Base-by-base conservation (phyloP, 2,113 vertebrate genomes). In the zebrafish (Danio rerio) region DNA sequence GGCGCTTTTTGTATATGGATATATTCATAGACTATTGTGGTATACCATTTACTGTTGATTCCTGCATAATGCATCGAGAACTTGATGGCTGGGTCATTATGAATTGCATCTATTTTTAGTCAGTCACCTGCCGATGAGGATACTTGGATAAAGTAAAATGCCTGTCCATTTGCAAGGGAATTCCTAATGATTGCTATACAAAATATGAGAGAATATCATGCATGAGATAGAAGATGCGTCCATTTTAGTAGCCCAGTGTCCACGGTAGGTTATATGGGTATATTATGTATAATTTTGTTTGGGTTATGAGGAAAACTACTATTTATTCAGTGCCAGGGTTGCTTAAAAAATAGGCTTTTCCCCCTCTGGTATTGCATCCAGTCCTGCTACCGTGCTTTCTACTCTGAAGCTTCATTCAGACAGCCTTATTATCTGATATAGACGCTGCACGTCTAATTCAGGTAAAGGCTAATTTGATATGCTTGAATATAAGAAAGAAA, bases 21-120 rank as follows among this genome's bases (percentile, higher is more conserved):
- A 84, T 84, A 87, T 87, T 87, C 86, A 87, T 87, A 66, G 70
- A 75, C 84, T 82, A 62, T 75, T n/a, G 21, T 43, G 7, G 55
- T 56, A 31, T 76, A 18, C 9, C 9, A 55, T 63, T 61, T 43
- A 65, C 53, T 84, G 82, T 75, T 84, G 69, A 84, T 86, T 82
- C 82, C 83, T 81, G 75, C 82, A 86, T 86, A 86, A 84, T 84
- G 80, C 56, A 65, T 49, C 40, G 71, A 71, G 50, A 50, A 21
- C 77, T 77, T 81, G 59, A 80, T 72, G 49, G 31, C 52, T n/a
- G 55, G n/a, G 42, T 82, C 70, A 80, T 85, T 75, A 80, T 71
- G 10, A 56, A 70, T 81, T 53, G 45, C 15, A 63, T 78, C 68
- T 79, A 82, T n/a, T 52, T 61, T 65, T 11, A 50, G 63, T 80